Base-by-base conservation (phyloP, 2,113 vertebrate genomes). In the Ornithorhynchus anatinus region DNA sequence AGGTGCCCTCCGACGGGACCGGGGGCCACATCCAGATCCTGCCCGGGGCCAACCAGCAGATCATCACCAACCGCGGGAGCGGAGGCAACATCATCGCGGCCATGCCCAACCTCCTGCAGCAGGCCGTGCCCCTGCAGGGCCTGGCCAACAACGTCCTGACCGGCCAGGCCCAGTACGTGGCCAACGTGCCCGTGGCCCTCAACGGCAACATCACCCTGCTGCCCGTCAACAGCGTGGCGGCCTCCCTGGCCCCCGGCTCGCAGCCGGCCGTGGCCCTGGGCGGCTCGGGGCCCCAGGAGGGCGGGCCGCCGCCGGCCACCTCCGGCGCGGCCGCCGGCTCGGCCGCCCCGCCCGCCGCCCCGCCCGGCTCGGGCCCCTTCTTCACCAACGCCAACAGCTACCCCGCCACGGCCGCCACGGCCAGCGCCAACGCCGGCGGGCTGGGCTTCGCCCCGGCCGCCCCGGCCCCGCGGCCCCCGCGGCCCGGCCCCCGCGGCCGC, bases 121-220 rank as follows among this genome's bases (percentile, higher is more conserved):
- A 96, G 78, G 95, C 96, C 6, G 96, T 99, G 40, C 97, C 97
- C 35, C 93, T 99, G 57, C 97, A 98, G 83, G 95, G 94, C 32
- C 64, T 98, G 63, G 86, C 95, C 64, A 97, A 95, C 81, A 89
- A 93, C 12, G 65, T 95, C 54, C 92, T 99, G 82, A 95, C 96
- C 5, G 96, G 95, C 86, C 98, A 97, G 86, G 90, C 94, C 23
- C 96, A 97, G 70, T 98, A 98, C 48, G 89, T 99, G 81, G 93
- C 96, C 73, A 99, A 99, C 45, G 94, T 99, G 89, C 97, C 97
- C 1, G 87, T 98, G 73, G 94, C 95, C 20, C 93, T 98, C 2
- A 98, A 99, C 25, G 97, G 97, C 64, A 98, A 98, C 86, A 97
- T 99, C 86, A 97, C 98, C 2, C 78, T 99, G 79, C 87, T 99